Evolutionary conservation across 2,113 vertebrate genomes (phyloP), one percentile per base, ranked within the genome.

Genomic region (Leiothrix lutea): DNA sequence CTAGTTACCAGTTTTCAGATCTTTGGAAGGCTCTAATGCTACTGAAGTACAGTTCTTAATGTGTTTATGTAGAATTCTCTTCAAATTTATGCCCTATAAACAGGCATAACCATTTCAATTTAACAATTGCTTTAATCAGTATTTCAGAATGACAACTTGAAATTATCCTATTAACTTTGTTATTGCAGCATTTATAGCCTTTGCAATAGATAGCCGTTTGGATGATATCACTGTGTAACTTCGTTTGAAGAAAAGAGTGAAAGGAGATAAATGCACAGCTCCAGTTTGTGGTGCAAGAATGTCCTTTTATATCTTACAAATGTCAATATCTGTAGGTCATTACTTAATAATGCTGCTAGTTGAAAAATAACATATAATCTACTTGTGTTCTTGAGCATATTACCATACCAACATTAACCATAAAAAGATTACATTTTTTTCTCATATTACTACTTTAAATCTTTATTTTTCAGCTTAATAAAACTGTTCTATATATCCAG

Each of bases 91-190:
- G 29, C 35, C 42, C 38, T 95, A 57, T 90, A 92, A 94, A 86
- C 54, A 96, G 50, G 80, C 90, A 92, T 66, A 92, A 80, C 53
- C 74, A 88, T 97, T 96, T 92, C 83, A 94, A 36, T 81, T 90
- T 92, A 97, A 97, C 87, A 96, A 92, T 96, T 94, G 69, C 92
- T 95, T 96, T 96, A 97, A 97, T 96, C 94, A 96, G 91, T 93
- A 96, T 97, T 97, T 96, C 96, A 96, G 87, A 94, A 92, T 53
- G 96, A 95, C 92, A 91, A 50, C 47, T 96, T 81, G 70, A 79
- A 96, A 97, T 97, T 93, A 97, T 90, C 90, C 85, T 90, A 93
- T 97, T 97, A 96, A 93, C 82, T 94, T 95, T 80, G 89, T 95
- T 95, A 95, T 95, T 96, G 78, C 82, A 93, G 58, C 89, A 92